Conservation (phyloP, 1,140 invertebrate species). For the Bathynomus jamesi region DNA sequence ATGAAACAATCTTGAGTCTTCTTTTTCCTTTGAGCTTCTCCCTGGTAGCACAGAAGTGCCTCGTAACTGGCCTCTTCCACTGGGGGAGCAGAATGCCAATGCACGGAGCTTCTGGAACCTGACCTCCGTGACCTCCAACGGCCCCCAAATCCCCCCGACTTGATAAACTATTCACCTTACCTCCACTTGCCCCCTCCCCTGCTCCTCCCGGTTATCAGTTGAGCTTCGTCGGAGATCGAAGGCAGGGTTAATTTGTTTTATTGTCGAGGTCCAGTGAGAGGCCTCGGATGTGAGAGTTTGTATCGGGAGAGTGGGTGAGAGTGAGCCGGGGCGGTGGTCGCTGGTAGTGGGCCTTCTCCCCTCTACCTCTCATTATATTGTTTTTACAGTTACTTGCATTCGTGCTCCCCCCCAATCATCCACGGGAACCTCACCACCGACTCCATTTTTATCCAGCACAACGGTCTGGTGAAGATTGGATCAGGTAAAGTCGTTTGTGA, state of each 20-base stretch:
- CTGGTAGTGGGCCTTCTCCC: not conserved
- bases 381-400: slow-evolving; percentile 93
- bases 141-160: too few relatives aligned
- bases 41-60: slow-evolving; percentile 22
- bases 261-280: not conserved
- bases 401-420: slow-evolving; percentile 94
- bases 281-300: too few relatives aligned
- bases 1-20: slow-evolving; percentile 31
- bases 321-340: not conserved
- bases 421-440: slow-evolving; percentile 99
- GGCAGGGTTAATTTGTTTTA: too few relatives aligned
- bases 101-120: too few relatives aligned
- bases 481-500: slow-evolving; percentile 56
- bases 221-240: not conserved
- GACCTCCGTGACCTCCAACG: too few relatives aligned
- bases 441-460: slow-evolving; percentile 99
- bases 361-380: not conserved
- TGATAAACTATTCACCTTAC: too few relatives aligned
- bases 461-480: slow-evolving; percentile 99
- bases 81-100: too few relatives aligned
- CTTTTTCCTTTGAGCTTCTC: slow-evolving; percentile 25
- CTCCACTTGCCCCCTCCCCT: too few relatives aligned
- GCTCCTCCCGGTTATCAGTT: too few relatives aligned
- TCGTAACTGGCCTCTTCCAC: slow-evolving; percentile 9
- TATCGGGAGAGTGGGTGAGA: not conserved